phyloP scores from a whole-genome alignment of 2,113 vertebrate species.

The Odontophorus gujanensis region DNA sequence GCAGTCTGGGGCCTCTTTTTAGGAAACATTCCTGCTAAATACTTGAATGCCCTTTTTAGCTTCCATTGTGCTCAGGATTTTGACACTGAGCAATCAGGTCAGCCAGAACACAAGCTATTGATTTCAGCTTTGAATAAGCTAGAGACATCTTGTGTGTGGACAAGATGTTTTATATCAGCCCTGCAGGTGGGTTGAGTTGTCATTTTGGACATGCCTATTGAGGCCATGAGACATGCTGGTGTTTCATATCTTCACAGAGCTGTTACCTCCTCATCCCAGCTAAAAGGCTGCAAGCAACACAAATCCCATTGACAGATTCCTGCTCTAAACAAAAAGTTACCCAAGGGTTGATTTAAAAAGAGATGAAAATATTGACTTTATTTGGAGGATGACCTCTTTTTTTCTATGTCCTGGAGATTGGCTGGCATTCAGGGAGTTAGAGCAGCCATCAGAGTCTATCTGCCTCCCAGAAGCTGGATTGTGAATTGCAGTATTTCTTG shows the following conservation, averaged over 20 bases:
- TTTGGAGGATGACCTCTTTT: not conserved
- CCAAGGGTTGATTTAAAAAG: not conserved
- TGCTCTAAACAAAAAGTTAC: not conserved
- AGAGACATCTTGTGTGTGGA: not conserved
- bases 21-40: not conserved
- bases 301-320: not conserved
- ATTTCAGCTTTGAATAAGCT: not conserved
- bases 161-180: not conserved
- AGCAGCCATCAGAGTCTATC: not conserved
- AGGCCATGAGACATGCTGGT: not conserved
- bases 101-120: not conserved
- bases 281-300: not conserved
- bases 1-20: not conserved
- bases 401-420: not conserved
- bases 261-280: not conserved
- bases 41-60: not conserved
- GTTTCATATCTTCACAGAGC: not conserved
- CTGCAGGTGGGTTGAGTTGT: not conserved
- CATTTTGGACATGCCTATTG: not conserved
- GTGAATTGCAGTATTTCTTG: not conserved
- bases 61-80: not conserved
- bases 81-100: not conserved
- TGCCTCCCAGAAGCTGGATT: not conserved
- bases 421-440: not conserved
- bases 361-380: not conserved